A percentile compares a stretch with the other conserved stretches of the same genome.
These are phyloP conservation scores for Paratilapia polleni DNA, from an alignment of 2,113 vertebrate genomes.

Conservation along the genomic window DNA sequence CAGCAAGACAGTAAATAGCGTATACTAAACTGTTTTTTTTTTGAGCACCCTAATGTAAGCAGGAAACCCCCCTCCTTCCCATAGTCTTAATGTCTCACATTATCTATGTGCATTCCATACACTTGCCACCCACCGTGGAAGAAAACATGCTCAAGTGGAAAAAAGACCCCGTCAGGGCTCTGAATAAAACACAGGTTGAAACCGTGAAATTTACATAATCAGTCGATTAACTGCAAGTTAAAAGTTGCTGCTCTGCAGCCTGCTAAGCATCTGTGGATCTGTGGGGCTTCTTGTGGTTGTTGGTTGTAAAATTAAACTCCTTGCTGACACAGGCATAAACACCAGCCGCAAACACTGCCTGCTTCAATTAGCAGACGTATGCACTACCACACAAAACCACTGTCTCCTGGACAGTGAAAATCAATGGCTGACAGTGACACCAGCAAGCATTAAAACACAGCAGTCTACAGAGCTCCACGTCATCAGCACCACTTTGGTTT, in stretches of 20 bases:
- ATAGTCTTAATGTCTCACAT: constrained; percentile 12
- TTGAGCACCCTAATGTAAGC: not conserved
- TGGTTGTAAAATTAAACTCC: constrained; percentile 41
- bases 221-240: constrained; percentile 6
- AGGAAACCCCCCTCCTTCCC: constrained; percentile 6
- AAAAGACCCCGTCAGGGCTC: constrained; percentile 11
- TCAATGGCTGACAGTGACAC: constrained; percentile 38
- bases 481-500: not conserved
- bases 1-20: not conserved
- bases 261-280: constrained; percentile 2
- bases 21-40: not conserved
- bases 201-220: constrained; percentile 20
- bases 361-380: constrained; percentile 54
- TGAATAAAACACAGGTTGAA: constrained; percentile 19
- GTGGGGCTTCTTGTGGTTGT: constrained; percentile 10
- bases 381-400: constrained; percentile 43
- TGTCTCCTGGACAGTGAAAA: constrained; percentile 48
- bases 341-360: constrained; percentile 40
- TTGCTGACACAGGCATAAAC: constrained; percentile 58
- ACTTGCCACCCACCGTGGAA: constrained; percentile 33
- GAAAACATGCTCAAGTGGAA: constrained; percentile 18
- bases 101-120: constrained; percentile 18
- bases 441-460: not conserved
- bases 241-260: constrained; percentile 1
- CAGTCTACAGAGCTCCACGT: not conserved